Base-by-base conservation (phyloP, 2,888 invertebrate species). In the Drosophila emarginata region DNA sequence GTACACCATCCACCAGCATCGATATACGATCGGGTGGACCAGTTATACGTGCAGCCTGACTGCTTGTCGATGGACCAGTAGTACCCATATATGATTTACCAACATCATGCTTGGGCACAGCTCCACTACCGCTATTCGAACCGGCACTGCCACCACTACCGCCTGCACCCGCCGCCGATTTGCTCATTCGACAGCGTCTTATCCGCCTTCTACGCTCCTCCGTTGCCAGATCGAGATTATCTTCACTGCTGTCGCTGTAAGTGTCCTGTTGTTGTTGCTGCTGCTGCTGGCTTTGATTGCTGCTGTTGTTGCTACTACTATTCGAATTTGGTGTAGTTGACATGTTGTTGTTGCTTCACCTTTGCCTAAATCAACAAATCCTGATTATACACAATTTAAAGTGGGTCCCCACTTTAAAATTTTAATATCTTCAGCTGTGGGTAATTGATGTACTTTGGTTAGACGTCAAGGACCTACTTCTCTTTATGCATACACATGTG, bases 1-100 rank as follows among this genome's bases (percentile, higher is more conserved):
- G 93, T 0, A 98, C 98, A 87, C 97, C 97, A 90, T 99, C 99
- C 12, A 99, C 99, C n/a, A 99, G 95, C 58, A 99, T 93, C 2
- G 97, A 97, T 62, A 98, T 96, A 67, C 96, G 93, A 81, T 97
- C 97, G 6, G 90, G 89, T 5, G 90, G 80, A 12, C 70, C 74
- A 7, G 15, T 36, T 1, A 61, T 28, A 4, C 71, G 71, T 2
- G 40, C 59, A 12, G 51, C 56, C 15, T 32, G 64, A 15, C 54
- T 62, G 37, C 67, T 45, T 2, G 51, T 52, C 61, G 67, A 53
- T 40, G 69, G 64, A 1, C 71, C 64, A 15, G 56, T 50, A 5
- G 72, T 69, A n/a, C 51, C 50, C 12, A 40, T 60, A 50, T 74
- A 78, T 0, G 54, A 15, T 54, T 54, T 54, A 18, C 32, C 5